A percentile compares a stretch with the other conserved stretches of the same genome.
Conservation (phyloP, 1,140 invertebrate species). For the Caenorhabditis tropicalis region DNA sequence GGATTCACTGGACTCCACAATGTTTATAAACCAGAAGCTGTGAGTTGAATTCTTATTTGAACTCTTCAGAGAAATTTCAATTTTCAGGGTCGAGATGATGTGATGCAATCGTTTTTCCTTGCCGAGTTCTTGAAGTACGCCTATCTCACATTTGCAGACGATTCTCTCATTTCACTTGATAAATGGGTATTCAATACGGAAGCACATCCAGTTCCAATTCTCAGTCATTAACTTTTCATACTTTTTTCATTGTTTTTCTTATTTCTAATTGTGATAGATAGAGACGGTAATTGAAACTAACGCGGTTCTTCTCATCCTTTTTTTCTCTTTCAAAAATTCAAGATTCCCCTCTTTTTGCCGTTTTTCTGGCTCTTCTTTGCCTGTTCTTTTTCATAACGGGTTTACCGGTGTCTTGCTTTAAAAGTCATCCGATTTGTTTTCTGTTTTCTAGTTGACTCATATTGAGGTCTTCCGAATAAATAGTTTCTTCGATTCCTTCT, state of each 20-base stretch:
- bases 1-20: slow-evolving; percentile 93
- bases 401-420: slow-evolving; percentile 41
- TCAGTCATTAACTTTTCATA: slow-evolving; percentile 20
- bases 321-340: background rate
- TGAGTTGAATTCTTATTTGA: slow-evolving; percentile 60
- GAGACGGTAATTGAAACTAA: background rate
- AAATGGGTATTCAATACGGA: slow-evolving; percentile 99
- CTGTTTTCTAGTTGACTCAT: background rate
- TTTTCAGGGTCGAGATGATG: slow-evolving; percentile 84
- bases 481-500: background rate
- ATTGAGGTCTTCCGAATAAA: background rate
- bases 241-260: background rate
- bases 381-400: slow-evolving; percentile 18
- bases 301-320: slow-evolving; percentile 8
- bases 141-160: slow-evolving; percentile 94
- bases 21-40: slow-evolving; percentile 84
- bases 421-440: background rate
- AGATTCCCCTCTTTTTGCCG: background rate
- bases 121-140: slow-evolving; percentile 99
- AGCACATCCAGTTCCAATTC: slow-evolving; percentile 83
- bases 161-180: slow-evolving; percentile 87
- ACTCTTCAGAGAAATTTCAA: background rate
- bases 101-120: slow-evolving; percentile 92
- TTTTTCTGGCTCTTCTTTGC: background rate
- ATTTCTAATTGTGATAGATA: background rate